Conservation (phyloP, 2,888 invertebrate genomes). For the Leucozona laternaria region DNA sequence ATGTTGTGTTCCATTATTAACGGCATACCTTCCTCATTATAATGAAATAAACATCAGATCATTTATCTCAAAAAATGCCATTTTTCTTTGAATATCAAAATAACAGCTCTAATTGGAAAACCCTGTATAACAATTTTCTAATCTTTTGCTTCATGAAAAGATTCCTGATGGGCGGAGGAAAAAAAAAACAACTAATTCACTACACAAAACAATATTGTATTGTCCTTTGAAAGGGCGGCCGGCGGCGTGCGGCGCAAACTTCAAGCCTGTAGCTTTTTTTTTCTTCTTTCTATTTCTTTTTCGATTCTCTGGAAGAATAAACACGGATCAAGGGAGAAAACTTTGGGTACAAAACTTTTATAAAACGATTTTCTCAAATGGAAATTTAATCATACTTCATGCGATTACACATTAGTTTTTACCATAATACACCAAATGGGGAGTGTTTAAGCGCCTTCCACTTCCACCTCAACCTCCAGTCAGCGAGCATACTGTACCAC, state of each 20-base stretch:
- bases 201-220: background rate
- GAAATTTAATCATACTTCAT: constrained; percentile 72
- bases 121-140: no score
- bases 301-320: constrained; percentile 27
- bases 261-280: background rate
- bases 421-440: background rate
- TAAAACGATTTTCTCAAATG: constrained; percentile 70
- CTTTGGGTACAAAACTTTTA: constrained; percentile 52
- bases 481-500: background rate
- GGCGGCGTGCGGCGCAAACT: background rate
- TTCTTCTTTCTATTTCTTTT: background rate
- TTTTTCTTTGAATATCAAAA: no score
- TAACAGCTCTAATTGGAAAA: no score
- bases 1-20: no score
- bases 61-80: no score
- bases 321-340: constrained; percentile 34
- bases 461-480: background rate
- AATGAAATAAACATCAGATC: no score
- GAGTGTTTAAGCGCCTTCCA: background rate
- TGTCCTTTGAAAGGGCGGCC: constrained; percentile 15
- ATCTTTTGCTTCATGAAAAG: background rate
- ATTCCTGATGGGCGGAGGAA: background rate
- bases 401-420: constrained; percentile 54
- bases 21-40: no score
- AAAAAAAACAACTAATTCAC: background rate